These are phyloP conservation scores for Prionailurus viverrinus DNA, from an alignment of 2,113 vertebrate species.

Conservation along the genomic window DNA sequence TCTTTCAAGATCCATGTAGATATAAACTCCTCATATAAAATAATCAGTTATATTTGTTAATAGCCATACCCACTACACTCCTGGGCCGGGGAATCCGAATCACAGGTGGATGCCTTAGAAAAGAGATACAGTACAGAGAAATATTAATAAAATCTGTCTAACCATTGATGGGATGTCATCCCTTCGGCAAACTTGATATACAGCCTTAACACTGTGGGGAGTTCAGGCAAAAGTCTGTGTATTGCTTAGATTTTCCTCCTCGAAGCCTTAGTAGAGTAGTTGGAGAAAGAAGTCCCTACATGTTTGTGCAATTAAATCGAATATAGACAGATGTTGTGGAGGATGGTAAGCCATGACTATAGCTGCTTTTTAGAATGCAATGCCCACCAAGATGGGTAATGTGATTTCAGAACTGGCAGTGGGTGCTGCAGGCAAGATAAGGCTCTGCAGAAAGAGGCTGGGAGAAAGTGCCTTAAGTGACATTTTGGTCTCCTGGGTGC, in stretches of 20 bases:
- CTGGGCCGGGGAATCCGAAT: neutral
- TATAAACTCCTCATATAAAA: neutral
- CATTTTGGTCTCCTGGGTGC: neutral
- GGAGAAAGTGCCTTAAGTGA: neutral
- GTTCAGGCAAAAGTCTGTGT: neutral
- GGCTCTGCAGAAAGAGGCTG: neutral
- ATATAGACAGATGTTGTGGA: neutral
- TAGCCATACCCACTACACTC: neutral
- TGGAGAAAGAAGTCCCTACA: neutral
- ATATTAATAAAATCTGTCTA: neutral
- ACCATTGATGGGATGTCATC: neutral
- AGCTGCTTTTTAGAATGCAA: neutral
- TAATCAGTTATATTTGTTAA: neutral
- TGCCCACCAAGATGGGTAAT: neutral
- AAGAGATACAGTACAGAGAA: neutral
- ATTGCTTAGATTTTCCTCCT: neutral
- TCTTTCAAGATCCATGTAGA: neutral
- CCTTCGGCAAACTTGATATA: neutral
- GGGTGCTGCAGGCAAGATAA: neutral
- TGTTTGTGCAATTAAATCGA: neutral
- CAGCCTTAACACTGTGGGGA: neutral
- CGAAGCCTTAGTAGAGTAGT: neutral
- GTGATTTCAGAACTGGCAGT: neutral
- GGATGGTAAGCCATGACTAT: neutral
- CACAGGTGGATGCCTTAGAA: neutral